Evolutionary conservation across 53 echinoderm and acorn worm genomes (phyloP).

Genomic region (Glandiceps talaboti): DNA sequence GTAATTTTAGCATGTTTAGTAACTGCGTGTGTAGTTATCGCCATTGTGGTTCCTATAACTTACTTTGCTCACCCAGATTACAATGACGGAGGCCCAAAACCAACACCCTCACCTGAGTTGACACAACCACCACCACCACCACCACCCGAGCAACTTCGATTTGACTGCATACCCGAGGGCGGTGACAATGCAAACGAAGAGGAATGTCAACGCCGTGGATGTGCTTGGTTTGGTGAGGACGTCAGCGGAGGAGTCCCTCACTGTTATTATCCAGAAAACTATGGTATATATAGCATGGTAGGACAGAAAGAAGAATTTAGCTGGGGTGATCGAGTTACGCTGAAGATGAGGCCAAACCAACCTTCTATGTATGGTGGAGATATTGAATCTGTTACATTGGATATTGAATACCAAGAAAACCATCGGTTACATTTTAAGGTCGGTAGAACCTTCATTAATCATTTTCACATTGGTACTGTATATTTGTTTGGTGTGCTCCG

Average conservation of each 20-base stretch:
- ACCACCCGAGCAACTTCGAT: not conserved
- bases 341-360: constrained; percentile 23
- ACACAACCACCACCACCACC: not conserved
- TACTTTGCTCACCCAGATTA: constrained; percentile 50
- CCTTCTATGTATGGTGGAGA: constrained; percentile 33
- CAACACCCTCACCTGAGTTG: not conserved
- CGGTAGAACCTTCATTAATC: too few species aligned
- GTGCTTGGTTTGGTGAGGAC: constrained; percentile 17
- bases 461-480: too few species aligned
- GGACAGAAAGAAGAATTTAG: constrained; percentile 11
- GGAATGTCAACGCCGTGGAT: constrained; percentile 41
- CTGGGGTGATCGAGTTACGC: constrained; percentile 35
- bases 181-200: constrained; percentile 12
- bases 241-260: constrained; percentile 24
- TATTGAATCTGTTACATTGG: constrained; percentile 28
- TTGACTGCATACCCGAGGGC: constrained; percentile 64
- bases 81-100: not conserved
- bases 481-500: too few species aligned
- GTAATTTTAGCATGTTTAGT: constrained; percentile 10
- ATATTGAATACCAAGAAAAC: constrained; percentile 49
- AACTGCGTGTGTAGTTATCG: constrained; percentile 23
- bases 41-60: constrained; percentile 21
- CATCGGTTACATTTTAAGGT: constrained; percentile 55
- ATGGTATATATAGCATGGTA: constrained; percentile 35
- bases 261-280: constrained; percentile 62